Percentiles rank a stretch among this genome's conserved stretches.
phyloP scores from a whole-genome alignment of 2,113 vertebrate species.

The Bos indicus region DNA sequence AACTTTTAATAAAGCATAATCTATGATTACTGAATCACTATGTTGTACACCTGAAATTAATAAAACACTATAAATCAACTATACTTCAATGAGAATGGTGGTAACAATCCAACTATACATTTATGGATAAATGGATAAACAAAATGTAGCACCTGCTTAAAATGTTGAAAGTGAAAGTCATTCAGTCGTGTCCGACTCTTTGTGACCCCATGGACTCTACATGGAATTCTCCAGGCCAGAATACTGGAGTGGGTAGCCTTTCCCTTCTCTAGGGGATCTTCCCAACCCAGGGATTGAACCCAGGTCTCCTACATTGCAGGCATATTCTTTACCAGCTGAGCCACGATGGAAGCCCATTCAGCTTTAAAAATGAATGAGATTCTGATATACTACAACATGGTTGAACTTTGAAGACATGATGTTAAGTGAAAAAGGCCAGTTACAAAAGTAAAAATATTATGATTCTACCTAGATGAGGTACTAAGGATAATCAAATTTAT shows the following conservation, averaged over 20 bases:
- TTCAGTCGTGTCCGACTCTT: not conserved
- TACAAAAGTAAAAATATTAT: not conserved
- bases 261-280: too few species aligned
- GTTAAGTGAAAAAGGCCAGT: not conserved
- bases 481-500: not conserved
- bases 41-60: not conserved
- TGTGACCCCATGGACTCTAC: not conserved
- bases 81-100: not conserved
- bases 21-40: not conserved
- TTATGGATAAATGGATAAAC: not conserved
- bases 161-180: not conserved
- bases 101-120: not conserved
- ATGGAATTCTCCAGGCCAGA: too few species aligned
- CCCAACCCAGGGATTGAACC: too few species aligned
- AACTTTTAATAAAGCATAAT: not conserved
- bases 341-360: too few species aligned
- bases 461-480: not conserved
- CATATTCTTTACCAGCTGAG: too few species aligned
- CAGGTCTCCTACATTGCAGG: too few species aligned
- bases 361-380: too few species aligned
- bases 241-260: too few species aligned
- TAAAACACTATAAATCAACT: not conserved
- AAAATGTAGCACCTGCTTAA: not conserved
- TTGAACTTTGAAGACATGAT: not conserved
- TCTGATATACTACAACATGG: too few species aligned